Percentiles rank a stretch among this genome's conserved stretches.
These are phyloP conservation scores for Cacatua alba DNA, from an alignment of 2,113 vertebrate species.

Conservation along the genomic window DNA sequence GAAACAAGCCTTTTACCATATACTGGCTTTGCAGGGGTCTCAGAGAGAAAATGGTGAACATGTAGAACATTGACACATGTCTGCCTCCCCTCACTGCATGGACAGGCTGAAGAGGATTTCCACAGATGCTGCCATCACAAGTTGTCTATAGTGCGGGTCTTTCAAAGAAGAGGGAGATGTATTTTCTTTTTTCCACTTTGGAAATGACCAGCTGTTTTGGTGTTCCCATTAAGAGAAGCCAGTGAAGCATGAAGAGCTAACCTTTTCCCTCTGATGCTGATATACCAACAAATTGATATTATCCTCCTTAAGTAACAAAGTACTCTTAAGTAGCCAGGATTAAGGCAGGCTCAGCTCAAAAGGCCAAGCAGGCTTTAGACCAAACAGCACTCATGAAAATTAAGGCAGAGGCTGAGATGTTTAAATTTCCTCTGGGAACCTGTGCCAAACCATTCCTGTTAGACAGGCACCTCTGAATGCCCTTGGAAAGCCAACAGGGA, in stretches of 20 bases:
- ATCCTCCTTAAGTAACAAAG: not conserved
- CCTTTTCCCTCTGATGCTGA: not conserved
- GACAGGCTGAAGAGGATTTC: not conserved
- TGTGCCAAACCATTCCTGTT: not conserved
- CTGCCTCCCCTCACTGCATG: fast-evolving
- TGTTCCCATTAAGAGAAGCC: not conserved
- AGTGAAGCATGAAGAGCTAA: not conserved
- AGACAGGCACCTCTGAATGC: not conserved
- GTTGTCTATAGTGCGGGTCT: not conserved
- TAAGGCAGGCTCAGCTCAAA: not conserved
- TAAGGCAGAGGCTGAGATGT: not conserved
- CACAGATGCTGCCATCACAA: not conserved
- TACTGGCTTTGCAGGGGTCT: not conserved
- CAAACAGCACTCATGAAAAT: not conserved
- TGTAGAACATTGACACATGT: fast-evolving
- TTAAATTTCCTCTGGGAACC: not conserved
- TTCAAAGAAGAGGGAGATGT: not conserved
- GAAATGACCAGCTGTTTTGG: not conserved
- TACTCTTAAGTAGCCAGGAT: not conserved
- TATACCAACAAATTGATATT: not conserved
- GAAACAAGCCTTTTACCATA: not conserved
- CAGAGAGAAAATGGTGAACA: not conserved
- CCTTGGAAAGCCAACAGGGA: not conserved
- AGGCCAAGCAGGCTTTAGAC: not conserved
- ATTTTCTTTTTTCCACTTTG: not conserved